These are phyloP conservation scores for Cordilura impudica DNA, from an alignment of 2,888 invertebrate genomes.

Conservation along the genomic window DNA sequence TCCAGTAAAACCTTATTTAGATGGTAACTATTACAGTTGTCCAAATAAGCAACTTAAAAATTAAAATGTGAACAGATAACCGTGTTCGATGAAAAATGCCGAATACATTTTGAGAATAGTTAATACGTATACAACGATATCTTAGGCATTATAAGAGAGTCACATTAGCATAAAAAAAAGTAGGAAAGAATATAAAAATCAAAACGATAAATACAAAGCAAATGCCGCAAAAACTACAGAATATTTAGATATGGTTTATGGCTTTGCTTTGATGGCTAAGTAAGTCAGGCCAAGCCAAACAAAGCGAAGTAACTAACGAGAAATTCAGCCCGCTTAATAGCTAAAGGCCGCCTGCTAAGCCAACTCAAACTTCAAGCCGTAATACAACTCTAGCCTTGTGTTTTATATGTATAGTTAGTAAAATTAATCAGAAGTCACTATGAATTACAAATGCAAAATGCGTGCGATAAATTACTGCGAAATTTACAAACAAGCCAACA, in stretches of 20 bases:
- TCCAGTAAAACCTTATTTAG: no score
- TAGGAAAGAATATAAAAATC: constrained; percentile 18
- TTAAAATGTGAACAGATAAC: no score
- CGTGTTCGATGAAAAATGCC: no score
- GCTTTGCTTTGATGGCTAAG: constrained; percentile 23
- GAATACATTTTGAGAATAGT: no score
- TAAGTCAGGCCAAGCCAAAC: constrained; percentile 27
- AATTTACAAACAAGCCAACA: constrained; percentile 60
- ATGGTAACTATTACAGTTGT: no score
- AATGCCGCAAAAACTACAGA: constrained; percentile 43
- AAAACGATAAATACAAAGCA: constrained; percentile 32
- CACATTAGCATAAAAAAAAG: constrained; percentile 45
- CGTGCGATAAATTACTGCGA: constrained; percentile 76
- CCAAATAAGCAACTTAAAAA: no score
- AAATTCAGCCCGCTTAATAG: constrained; percentile 24
- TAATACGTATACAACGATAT: no score
- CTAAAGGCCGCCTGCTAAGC: background rate
- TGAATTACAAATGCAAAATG: constrained; percentile 76
- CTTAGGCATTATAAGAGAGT: background rate
- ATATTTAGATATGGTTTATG: constrained; percentile 28
- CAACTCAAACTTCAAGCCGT: background rate
- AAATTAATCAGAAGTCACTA: constrained; percentile 74
- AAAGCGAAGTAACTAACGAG: constrained; percentile 9
- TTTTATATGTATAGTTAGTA: constrained; percentile 30
- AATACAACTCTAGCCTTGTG: background rate